phyloP scores from a whole-genome alignment of 2,797 vertebrate genomes.

The Enteromius fasciolatus region DNA sequence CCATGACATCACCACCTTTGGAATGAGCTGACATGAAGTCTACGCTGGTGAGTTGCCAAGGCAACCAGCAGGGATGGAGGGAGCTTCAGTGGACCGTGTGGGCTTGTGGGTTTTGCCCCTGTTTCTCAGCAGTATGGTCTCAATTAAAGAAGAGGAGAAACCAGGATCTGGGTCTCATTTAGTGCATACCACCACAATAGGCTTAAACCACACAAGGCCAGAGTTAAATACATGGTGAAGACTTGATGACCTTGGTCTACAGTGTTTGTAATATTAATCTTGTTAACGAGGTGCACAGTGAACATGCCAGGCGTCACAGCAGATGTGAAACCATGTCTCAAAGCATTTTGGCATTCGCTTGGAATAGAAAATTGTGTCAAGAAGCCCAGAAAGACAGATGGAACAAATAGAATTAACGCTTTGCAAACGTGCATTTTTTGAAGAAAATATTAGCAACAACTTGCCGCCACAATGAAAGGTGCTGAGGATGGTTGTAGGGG shows the following conservation, averaged over 20 bases:
- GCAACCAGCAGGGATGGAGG: slow-evolving; percentile 54
- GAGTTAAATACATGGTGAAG: background rate
- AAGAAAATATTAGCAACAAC: background rate
- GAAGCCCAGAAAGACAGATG: background rate
- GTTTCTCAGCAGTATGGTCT: slow-evolving; percentile 50
- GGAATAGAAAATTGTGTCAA: background rate
- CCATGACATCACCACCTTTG: slow-evolving; percentile 76
- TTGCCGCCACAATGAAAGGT: background rate
- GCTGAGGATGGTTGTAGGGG: background rate
- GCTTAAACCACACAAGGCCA: slow-evolving; percentile 9
- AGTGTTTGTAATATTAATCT: slow-evolving; percentile 12
- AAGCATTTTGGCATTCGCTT: slow-evolving; percentile 16
- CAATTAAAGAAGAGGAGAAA: slow-evolving; percentile 42
- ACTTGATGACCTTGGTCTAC: slow-evolving; percentile 18
- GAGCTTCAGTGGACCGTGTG: slow-evolving; percentile 21
- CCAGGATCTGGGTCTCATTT: slow-evolving; percentile 38
- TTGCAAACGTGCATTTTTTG: slow-evolving; percentile 8
- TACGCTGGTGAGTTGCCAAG: slow-evolving; percentile 57
- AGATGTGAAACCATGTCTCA: background rate
- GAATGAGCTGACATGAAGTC: slow-evolving; percentile 75
- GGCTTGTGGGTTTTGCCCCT: slow-evolving; percentile 46
- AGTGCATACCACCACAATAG: slow-evolving; percentile 29
- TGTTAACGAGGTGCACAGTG: slow-evolving; percentile 29
- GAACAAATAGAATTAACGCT: background rate
- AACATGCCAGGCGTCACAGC: background rate